Evolutionary conservation across 2,888 invertebrate genomes (phyloP).

Genomic region (Scelioninae gen. 2): DNA sequence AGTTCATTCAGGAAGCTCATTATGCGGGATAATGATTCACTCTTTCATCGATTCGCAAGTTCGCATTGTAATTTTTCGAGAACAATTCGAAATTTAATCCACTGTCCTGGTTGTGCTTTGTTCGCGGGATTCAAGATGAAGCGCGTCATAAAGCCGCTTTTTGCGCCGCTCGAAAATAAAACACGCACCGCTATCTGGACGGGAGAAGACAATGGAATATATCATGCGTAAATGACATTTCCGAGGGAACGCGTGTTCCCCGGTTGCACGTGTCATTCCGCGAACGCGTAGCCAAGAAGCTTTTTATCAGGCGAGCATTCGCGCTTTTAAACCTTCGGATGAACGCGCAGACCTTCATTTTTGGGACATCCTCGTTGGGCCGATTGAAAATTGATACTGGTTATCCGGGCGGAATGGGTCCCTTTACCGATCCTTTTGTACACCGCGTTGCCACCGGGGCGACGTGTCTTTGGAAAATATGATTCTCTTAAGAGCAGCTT

Average conservation of each 20-base stretch:
- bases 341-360: conserved; percentile 47
- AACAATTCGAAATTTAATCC: conserved; percentile 25
- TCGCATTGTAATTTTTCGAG: conserved; percentile 19
- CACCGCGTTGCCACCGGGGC: no score
- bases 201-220: conserved; percentile 37
- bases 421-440: conserved; percentile 11
- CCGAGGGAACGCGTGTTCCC: conserved; percentile 30
- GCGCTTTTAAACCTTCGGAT: conserved; percentile 40
- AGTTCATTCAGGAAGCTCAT: conserved; percentile 34
- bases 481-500: no score
- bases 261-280: conserved; percentile 24
- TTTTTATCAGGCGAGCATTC: conserved; percentile 35
- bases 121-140: conserved; percentile 38
- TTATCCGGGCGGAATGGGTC: no score
- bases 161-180: conserved; percentile 43
- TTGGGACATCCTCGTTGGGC: conserved; percentile 23
- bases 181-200: conserved; percentile 25
- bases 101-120: conserved; percentile 17
- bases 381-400: conserved; percentile 48
- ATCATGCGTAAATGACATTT: conserved; percentile 50
- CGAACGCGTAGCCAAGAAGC: conserved; percentile 20
- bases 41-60: conserved; percentile 18
- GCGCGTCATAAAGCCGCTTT: conserved; percentile 22
- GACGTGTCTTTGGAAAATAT: no score
- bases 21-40: conserved; percentile 31